Conservation (phyloP, 1,140 invertebrate species). For the Orius laevigatus region DNA sequence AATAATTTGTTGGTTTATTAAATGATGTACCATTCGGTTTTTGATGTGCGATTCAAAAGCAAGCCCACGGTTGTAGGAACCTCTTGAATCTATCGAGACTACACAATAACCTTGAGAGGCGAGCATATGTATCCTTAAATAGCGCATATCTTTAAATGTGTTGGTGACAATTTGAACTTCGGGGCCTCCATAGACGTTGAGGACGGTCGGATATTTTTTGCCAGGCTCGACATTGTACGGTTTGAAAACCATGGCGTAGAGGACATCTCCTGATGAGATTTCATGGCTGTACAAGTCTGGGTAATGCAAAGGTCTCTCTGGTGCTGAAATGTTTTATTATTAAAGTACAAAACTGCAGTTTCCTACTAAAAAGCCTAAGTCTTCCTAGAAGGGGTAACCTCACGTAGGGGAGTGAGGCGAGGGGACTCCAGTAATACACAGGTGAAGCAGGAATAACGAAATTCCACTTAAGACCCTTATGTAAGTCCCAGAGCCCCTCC, state of each 20-base stretch:
- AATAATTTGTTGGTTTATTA: not conserved
- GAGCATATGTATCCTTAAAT: conserved; percentile 85
- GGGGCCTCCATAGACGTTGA: conserved; percentile 95
- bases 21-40: conserved; percentile 48
- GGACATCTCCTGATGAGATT: conserved; percentile 50
- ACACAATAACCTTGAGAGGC: conserved; percentile 94
- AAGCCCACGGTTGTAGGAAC: conserved; percentile 81
- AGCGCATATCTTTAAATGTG: conserved; percentile 83
- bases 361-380: not conserved
- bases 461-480: too few relatives aligned
- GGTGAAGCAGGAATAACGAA: too few relatives aligned
- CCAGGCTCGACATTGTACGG: conserved; percentile 60
- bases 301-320: conserved; percentile 39
- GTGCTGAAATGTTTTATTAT: conserved; percentile 21
- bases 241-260: conserved; percentile 87
- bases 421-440: too few relatives aligned
- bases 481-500: too few relatives aligned
- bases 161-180: conserved; percentile 96
- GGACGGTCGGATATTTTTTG: conserved; percentile 78
- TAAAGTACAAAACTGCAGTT: not conserved
- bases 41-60: conserved; percentile 81
- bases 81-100: conserved; percentile 85
- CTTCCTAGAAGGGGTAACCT: too few relatives aligned
- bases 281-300: conserved; percentile 59
- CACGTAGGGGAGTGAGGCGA: too few relatives aligned